phyloP scores from a whole-genome alignment of 2,888 invertebrate genomes.

The Eupithecia pulchellata region DNA sequence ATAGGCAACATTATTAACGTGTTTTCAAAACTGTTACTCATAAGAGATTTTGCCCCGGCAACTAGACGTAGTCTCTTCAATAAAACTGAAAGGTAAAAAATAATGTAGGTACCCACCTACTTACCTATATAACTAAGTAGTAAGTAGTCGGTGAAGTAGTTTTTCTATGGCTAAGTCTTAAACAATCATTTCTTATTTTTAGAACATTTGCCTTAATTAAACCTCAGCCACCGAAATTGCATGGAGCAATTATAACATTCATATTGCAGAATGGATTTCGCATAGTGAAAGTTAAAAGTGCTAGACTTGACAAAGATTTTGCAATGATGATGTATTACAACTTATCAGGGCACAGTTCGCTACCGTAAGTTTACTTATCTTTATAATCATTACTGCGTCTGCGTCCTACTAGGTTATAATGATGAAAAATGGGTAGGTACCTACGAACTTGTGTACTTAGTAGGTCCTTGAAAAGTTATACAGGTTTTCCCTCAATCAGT shows the following conservation, averaged over 20 bases:
- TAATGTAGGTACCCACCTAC: too few species aligned
- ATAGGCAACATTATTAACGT: slow-evolving; percentile 90
- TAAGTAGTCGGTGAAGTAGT: not conserved
- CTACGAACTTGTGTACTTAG: too few species aligned
- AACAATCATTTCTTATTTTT: slow-evolving; percentile 14
- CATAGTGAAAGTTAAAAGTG: slow-evolving; percentile 91
- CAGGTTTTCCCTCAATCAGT: too few species aligned
- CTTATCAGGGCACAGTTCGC: slow-evolving; percentile 83
- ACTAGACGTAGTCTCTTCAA: slow-evolving; percentile 87
- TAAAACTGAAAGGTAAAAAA: slow-evolving; percentile 89
- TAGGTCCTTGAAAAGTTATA: too few species aligned
- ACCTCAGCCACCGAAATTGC: slow-evolving; percentile 88
- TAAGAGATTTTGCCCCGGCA: slow-evolving; percentile 89
- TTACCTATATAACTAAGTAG: too few species aligned
- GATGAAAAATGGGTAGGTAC: not conserved
- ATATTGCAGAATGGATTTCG: slow-evolving; percentile 88
- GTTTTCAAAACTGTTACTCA: slow-evolving; percentile 89
- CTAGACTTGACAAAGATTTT: slow-evolving; percentile 87
- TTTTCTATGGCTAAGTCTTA: not conserved
- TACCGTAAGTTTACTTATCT: slow-evolving; percentile 82
- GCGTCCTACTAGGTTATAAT: too few species aligned
- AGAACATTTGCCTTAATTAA: slow-evolving; percentile 93
- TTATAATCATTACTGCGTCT: not conserved
- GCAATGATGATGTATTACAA: slow-evolving; percentile 87
- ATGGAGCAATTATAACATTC: slow-evolving; percentile 91